These are phyloP conservation scores for Campoplex capitator DNA, from an alignment of 2,888 invertebrate genomes.

Conservation along the genomic window DNA sequence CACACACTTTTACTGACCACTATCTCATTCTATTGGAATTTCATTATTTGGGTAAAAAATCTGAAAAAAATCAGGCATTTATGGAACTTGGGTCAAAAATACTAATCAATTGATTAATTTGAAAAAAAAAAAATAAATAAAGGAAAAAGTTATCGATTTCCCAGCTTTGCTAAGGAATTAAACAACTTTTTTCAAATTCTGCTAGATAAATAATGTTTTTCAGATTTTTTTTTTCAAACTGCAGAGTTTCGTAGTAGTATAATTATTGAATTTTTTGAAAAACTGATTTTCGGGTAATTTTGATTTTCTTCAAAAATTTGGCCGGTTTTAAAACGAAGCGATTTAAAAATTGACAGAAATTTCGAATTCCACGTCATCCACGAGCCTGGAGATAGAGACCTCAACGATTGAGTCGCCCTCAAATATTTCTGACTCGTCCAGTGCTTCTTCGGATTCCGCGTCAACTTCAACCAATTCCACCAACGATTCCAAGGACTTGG, in stretches of 20 bases:
- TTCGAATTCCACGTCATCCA: conserved; percentile 47
- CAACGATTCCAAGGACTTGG: conserved; percentile 18
- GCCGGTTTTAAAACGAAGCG: conserved; percentile 12
- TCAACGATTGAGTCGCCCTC: conserved; percentile 36
- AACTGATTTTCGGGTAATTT: not conserved
- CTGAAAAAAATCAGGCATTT: not conserved
- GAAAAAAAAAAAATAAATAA: too few species aligned
- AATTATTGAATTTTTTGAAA: too few species aligned
- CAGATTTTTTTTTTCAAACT: not conserved
- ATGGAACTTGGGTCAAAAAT: too few species aligned
- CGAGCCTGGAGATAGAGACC: conserved; percentile 62
- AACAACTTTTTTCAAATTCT: not conserved
- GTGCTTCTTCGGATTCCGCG: conserved; percentile 47
- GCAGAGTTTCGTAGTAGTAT: too few species aligned
- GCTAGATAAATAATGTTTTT: not conserved
- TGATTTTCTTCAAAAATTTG: conserved; percentile 1
- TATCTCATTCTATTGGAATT: not conserved
- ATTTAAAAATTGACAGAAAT: conserved; percentile 64
- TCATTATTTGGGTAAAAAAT: not conserved
- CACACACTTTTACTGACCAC: not conserved
- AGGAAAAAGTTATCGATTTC: too few species aligned
- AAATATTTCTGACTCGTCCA: conserved; percentile 58
- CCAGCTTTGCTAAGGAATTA: too few species aligned
- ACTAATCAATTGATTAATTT: too few species aligned
- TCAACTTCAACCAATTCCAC: conserved; percentile 26